Evolutionary conservation across 2,888 invertebrate species (phyloP), one percentile per base, ranked within the genome.

Genomic region (Operophtera brumata): DNA sequence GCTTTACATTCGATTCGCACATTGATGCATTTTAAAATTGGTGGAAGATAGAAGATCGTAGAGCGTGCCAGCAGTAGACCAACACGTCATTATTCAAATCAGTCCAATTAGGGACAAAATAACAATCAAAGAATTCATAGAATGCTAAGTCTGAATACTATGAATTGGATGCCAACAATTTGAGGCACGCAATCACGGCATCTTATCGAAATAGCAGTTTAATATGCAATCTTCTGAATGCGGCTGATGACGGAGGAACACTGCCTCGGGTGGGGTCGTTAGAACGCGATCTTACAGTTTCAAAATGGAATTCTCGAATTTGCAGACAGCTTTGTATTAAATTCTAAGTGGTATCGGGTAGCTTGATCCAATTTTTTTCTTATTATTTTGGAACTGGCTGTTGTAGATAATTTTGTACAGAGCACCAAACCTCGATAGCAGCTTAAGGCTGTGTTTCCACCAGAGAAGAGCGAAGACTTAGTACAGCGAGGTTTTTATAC

Each of bases 121-220:
- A 46, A 45, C 46, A 61, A 57, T 70, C 65, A 59, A 51, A 52
- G 65, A 61, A 71, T 72, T 65, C 63, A 55, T 54, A 61, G 69
- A 74, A 71, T 75, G 69, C 67, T 47, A 60, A 63, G 54, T 68
- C 73, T 66, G 64, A 68, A 71, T 52, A 7, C 30, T 69, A 69
- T 37, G 63, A 66, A 71, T 69, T 49, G 64, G 57, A 70, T 65
- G 71, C 55, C 70, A 78, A 70, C 71, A 78, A 71, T 70, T 67
- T 72, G 57, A 71, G 59, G 67, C 85, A 86, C 78, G 86, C 86
- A 71, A 83, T 70, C 71, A 63, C 62, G 57, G 67, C 70, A 75
- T 70, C 56, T 52, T 71, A 69, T 75, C 73, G 70, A 72, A 72
- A 79, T 77, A 67, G 69, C 64, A 64, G 39, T 34, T 44, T 44